Evolutionary conservation across 2,113 vertebrate genomes (phyloP).

Genomic region (Hyperopisus bebe): DNA sequence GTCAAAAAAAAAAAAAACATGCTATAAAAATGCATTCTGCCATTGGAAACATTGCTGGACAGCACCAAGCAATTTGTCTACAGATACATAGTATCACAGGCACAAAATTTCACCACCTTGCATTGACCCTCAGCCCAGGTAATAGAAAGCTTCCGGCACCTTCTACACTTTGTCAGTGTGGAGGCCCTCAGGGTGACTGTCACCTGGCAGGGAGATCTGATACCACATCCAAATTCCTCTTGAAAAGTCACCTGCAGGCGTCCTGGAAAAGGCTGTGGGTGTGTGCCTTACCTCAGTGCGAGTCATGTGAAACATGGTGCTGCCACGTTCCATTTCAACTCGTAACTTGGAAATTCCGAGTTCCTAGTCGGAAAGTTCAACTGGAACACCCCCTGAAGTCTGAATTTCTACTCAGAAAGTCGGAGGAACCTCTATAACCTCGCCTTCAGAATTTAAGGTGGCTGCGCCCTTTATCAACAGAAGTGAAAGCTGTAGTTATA

Average conservation of each 20-base stretch:
- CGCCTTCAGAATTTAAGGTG: too few relatives aligned
- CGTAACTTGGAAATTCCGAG: background rate
- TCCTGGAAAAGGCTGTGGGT: background rate
- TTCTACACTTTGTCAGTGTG: background rate
- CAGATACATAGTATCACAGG: too few relatives aligned
- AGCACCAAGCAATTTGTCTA: background rate
- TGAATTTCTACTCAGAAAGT: too few relatives aligned
- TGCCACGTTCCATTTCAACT: too few relatives aligned
- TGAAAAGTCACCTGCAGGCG: background rate
- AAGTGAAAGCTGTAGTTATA: too few relatives aligned
- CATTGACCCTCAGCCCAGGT: background rate
- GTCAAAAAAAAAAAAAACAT: background rate
- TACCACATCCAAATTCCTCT: background rate
- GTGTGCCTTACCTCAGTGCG: background rate
- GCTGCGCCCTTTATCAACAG: too few relatives aligned
- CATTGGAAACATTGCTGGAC: background rate
- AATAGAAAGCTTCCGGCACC: background rate
- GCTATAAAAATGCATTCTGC: background rate
- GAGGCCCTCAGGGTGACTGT: background rate
- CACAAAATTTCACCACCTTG: too few relatives aligned
- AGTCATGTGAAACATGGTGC: too few relatives aligned
- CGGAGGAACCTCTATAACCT: too few relatives aligned
- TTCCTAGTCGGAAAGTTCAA: too few relatives aligned
- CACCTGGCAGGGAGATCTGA: slow-evolving; percentile 18
- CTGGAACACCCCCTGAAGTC: too few relatives aligned